These are phyloP conservation scores for Creontiades dilutus DNA, from an alignment of 2,888 invertebrate species.

Conservation along the genomic window DNA sequence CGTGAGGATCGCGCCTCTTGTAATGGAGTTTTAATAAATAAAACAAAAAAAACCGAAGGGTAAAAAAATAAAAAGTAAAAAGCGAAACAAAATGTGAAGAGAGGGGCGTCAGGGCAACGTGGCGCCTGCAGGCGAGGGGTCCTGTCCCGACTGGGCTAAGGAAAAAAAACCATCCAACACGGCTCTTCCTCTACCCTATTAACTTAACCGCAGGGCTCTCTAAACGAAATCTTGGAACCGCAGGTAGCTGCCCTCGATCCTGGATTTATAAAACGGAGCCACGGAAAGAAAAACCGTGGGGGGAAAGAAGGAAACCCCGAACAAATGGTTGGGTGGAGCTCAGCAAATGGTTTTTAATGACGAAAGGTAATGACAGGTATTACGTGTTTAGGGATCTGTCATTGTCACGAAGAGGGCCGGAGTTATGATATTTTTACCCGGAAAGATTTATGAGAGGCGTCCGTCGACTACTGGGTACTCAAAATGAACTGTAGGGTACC, in stretches of 20 bases:
- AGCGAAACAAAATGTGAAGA: slow-evolving; percentile 24
- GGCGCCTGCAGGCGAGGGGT: slow-evolving; percentile 66
- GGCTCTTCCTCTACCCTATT: slow-evolving; percentile 59
- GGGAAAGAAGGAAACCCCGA: slow-evolving; percentile 23
- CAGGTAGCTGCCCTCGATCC: slow-evolving; percentile 58
- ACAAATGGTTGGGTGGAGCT: slow-evolving; percentile 18
- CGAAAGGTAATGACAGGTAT: slow-evolving; percentile 38
- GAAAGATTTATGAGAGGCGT: slow-evolving; percentile 26
- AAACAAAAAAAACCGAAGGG: slow-evolving; percentile 42
- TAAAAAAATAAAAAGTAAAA: slow-evolving; percentile 44
- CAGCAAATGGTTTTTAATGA: slow-evolving; percentile 59
- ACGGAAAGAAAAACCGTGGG: background rate
- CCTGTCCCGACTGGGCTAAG: slow-evolving; percentile 36
- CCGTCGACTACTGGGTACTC: slow-evolving; percentile 37
- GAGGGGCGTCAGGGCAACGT: slow-evolving; percentile 65
- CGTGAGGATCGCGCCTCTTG: slow-evolving; percentile 73
- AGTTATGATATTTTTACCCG: slow-evolving; percentile 50
- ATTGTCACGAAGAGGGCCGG: slow-evolving; percentile 34
- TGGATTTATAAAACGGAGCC: slow-evolving; percentile 13
- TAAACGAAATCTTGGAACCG: slow-evolving; percentile 63
- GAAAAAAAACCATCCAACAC: slow-evolving; percentile 45
- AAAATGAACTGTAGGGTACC: background rate
- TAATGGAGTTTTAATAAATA: slow-evolving; percentile 74
- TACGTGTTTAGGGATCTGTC: slow-evolving; percentile 42
- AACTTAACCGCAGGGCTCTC: slow-evolving; percentile 69